Evolutionary conservation across 2,113 vertebrate genomes (phyloP).

Genomic region (Argyrosomus japonicus): DNA sequence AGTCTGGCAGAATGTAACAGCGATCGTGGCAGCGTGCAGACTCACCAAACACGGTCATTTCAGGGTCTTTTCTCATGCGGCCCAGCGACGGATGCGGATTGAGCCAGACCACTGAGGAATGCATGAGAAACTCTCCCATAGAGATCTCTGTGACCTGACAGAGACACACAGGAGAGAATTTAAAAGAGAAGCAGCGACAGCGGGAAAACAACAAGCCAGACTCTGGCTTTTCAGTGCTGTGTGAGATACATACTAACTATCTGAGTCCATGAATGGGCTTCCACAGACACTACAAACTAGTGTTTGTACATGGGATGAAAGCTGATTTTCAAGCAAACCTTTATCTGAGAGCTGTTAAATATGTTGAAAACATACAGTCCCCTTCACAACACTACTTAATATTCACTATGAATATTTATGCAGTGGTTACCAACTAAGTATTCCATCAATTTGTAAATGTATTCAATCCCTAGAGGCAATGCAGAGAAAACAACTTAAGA

Average conservation of each 20-base stretch:
- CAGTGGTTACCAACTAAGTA: constrained; percentile 51
- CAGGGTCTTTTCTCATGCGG: constrained; percentile 94
- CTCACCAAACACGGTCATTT: constrained; percentile 95
- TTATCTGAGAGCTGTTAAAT: not conserved
- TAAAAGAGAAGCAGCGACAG: not conserved
- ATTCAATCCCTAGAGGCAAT: constrained; percentile 49
- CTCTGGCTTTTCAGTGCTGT: not conserved
- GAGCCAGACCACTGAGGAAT: constrained; percentile 94
- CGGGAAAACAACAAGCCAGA: constrained; percentile 17
- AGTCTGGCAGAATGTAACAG: constrained; percentile 11
- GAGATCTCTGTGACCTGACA: constrained; percentile 95
- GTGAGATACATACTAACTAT: constrained; percentile 39
- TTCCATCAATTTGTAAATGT: constrained; percentile 65
- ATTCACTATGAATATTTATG: constrained; percentile 69
- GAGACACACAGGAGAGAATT: not conserved
- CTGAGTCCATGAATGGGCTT: not conserved
- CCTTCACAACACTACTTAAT: constrained; percentile 50
- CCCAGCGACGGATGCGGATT: constrained; percentile 93
- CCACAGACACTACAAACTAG: not conserved
- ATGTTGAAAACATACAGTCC: constrained; percentile 11
- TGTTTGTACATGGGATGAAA: not conserved
- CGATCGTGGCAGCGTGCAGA: constrained; percentile 22
- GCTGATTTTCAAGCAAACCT: constrained; percentile 5
- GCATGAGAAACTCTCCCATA: constrained; percentile 98
- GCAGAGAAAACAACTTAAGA: constrained; percentile 39